Conservation (phyloP, 2,113 vertebrate species). For the Gallinago media region DNA sequence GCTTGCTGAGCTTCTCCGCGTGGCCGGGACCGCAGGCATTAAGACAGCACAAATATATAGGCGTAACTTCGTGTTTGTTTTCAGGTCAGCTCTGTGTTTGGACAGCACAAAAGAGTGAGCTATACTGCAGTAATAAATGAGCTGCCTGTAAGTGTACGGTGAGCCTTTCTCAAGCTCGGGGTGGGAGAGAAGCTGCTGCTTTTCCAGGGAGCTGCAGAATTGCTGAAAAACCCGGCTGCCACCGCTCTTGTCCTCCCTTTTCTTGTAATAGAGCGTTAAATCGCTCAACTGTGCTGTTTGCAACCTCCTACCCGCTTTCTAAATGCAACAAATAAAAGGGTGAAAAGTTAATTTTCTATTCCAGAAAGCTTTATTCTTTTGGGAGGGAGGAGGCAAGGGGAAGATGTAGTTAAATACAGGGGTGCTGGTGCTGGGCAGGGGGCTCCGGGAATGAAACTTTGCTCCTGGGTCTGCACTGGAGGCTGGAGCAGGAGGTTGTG, state of each 20-base stretch:
- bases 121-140: not conserved
- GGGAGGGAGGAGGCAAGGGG: not conserved
- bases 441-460: not conserved
- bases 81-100: not conserved
- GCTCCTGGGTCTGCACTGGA: not conserved
- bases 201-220: not conserved
- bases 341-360: constrained; percentile 62
- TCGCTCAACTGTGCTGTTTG: not conserved
- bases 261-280: constrained; percentile 6
- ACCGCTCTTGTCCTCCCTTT: constrained; percentile 16
- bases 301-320: not conserved
- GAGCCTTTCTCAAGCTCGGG: constrained; percentile 17
- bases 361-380: constrained; percentile 4
- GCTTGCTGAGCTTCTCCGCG: not conserved
- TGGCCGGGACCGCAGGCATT: not conserved
- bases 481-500: not conserved
- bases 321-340: constrained; percentile 6
- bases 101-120: not conserved
- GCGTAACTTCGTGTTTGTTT: not conserved
- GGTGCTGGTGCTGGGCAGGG: not conserved
- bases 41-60: not conserved
- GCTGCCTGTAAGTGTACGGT: not conserved
- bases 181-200: not conserved
- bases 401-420: not conserved
- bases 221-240: not conserved